Conservation (phyloP, 2,888 invertebrate species). For the Biston betularia region DNA sequence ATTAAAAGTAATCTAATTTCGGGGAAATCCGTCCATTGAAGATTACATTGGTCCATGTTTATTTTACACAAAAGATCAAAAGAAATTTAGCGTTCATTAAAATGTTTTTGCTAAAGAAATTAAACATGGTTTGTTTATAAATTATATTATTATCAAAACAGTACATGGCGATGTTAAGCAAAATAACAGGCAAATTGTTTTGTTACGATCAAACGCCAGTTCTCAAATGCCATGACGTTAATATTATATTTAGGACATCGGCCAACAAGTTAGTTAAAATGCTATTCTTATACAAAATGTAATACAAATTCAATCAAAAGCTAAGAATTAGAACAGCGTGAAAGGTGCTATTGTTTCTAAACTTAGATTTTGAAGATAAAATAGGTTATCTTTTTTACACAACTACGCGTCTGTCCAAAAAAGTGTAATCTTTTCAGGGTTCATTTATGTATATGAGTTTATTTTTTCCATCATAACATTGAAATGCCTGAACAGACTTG, state of each 20-base stretch:
- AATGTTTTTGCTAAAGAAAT: constrained; percentile 32
- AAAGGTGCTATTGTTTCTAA: too few species aligned
- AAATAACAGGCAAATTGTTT: constrained; percentile 13
- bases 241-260: background rate
- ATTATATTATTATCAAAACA: constrained; percentile 19
- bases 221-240: constrained; percentile 12
- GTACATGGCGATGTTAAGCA: constrained; percentile 14
- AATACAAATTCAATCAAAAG: background rate
- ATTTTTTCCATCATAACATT: too few species aligned
- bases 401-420: too few species aligned
- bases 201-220: constrained; percentile 15
- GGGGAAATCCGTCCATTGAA: constrained; percentile 29
- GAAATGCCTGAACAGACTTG: too few species aligned
- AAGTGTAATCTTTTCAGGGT: too few species aligned
- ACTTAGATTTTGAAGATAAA: too few species aligned
- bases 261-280: background rate
- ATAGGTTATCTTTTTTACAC: too few species aligned
- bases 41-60: constrained; percentile 36
- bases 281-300: background rate
- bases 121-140: constrained; percentile 27
- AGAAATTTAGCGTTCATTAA: constrained; percentile 30
- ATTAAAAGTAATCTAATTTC: constrained; percentile 32
- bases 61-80: constrained; percentile 37
- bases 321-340: too few species aligned
- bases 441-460: too few species aligned